Base-by-base conservation (phyloP, 2,797 vertebrate species). In the Leptodactylus fallax region DNA sequence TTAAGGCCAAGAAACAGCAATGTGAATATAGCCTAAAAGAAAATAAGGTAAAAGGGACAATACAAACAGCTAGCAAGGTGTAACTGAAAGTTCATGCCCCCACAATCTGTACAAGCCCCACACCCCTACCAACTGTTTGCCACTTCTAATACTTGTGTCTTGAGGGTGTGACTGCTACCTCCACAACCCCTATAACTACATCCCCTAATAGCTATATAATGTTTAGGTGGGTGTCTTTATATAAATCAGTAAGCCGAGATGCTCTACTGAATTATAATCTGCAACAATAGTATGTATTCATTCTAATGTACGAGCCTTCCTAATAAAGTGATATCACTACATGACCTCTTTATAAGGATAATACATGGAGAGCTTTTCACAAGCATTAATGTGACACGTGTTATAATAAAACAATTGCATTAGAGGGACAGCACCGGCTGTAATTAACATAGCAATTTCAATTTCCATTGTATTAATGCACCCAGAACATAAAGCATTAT, bases 401-500 rank as follows among this genome's bases (percentile, higher is more conserved):
- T 76, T 61, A 76, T 76, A 85, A 85, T 47, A 21, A 74, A 60
- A 74, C 56, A 74, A 36, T 60, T 61, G 71, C 56, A 77, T 63
- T 65, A 80, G 25, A 79, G 36, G 79, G 79, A 76, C 55, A 47
- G 69, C 74, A 51, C 21, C 6, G 10, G 49, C 25, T 85, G 45
- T 14, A 85, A 78, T 77, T 77, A 85, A 65, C 45, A 85, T 61
- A 65, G 23, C 56, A 27, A 78, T 78, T 74, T 63, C 45, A 63
- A 77, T 77, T 77, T 77, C 72, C 21, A 77, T 63, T 63, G 56
- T 85, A 85, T 51, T 77, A 85, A 65, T 85, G 45, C 55, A 61
- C 71, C 83, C 61, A 77, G 36, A n/a, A 76, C 86, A 90, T 56
- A 58, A 25, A 25, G 49, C 61, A 63, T 69, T 23, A 67, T 69